Percentiles rank a stretch among this genome's conserved stretches.
Evolutionary conservation across 2,888 invertebrate species (phyloP).

Genomic region (Agonum fuliginosum): DNA sequence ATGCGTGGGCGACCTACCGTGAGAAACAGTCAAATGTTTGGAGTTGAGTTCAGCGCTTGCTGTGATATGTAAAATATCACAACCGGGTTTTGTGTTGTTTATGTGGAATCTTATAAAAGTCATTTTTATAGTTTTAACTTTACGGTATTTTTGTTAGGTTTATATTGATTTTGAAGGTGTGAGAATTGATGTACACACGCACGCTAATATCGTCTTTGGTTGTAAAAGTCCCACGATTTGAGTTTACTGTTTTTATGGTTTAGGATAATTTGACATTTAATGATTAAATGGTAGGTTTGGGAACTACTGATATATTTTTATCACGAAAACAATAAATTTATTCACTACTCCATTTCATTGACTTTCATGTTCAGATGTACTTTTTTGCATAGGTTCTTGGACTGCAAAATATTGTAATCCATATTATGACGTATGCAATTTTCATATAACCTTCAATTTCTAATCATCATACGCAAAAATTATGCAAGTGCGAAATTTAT

Average conservation of each 20-base stretch:
- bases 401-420: constrained; percentile 36
- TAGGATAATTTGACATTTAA: constrained; percentile 8
- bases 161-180: constrained; percentile 43
- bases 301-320: constrained; percentile 12
- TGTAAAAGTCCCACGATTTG: constrained; percentile 31
- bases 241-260: constrained; percentile 17
- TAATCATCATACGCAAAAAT: too few relatives aligned
- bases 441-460: constrained; percentile 37
- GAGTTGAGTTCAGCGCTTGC: constrained; percentile 35
- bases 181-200: constrained; percentile 46
- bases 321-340: not conserved
- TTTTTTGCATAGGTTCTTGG: constrained; percentile 46
- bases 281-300: not conserved
- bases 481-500: too few relatives aligned
- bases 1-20: constrained; percentile 37
- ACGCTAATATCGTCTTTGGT: constrained; percentile 30
- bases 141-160: constrained; percentile 15
- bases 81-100: constrained; percentile 43
- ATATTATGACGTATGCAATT: constrained; percentile 33
- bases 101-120: constrained; percentile 41
- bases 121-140: constrained; percentile 35
- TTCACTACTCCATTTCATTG: constrained; percentile 16
- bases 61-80: constrained; percentile 41
- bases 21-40: constrained; percentile 38
- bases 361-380: constrained; percentile 31